These are phyloP conservation scores for Periophthalmodon schlosseri DNA, from an alignment of 2,113 vertebrate genomes.

Conservation along the genomic window DNA sequence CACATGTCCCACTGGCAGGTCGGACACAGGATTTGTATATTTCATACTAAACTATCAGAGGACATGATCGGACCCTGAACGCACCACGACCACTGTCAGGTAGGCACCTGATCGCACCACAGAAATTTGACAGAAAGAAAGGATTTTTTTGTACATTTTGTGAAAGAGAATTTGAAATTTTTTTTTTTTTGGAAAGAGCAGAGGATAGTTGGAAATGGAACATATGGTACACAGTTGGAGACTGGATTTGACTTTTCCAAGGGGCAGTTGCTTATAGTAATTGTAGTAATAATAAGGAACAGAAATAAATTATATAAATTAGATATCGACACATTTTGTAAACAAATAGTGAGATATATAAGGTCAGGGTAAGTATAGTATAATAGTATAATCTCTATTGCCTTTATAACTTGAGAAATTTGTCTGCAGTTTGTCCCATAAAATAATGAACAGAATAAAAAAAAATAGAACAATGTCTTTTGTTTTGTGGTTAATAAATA, in stretches of 20 bases:
- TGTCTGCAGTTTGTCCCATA: too few species aligned
- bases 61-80: constrained; percentile 7
- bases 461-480: too few species aligned
- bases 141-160: too few species aligned
- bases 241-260: not conserved
- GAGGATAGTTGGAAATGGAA: not conserved
- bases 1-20: not conserved
- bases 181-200: too few species aligned
- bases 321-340: too few species aligned
- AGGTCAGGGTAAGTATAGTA: too few species aligned
- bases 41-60: not conserved
- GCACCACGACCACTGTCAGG: not conserved
- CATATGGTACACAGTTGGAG: not conserved
- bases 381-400: too few species aligned
- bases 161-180: too few species aligned
- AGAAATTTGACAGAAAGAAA: not conserved
- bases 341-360: too few species aligned
- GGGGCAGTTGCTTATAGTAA: not conserved
- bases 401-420: too few species aligned
- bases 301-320: not conserved
- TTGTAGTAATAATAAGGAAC: not conserved
- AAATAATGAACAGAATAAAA: too few species aligned
- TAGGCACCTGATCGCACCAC: not conserved
- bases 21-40: not conserved
- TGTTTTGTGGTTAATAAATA: too few species aligned